Conservation (phyloP, 2,888 invertebrate species). For the Oscheius sp. region DNA sequence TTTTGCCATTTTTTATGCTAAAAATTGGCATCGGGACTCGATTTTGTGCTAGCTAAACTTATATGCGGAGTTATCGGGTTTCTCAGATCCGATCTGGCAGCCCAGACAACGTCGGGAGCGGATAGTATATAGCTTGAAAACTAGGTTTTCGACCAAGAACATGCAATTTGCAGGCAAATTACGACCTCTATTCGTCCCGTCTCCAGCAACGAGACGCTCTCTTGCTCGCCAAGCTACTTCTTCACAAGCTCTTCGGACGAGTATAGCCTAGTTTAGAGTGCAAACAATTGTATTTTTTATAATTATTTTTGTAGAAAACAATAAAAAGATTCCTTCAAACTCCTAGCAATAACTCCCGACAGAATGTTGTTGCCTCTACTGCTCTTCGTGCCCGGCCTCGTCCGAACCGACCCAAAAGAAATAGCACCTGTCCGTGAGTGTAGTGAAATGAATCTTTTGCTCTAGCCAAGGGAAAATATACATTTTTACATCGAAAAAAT, state of each 20-base stretch:
- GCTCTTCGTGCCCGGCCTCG: background rate
- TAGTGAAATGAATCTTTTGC: too few relatives aligned
- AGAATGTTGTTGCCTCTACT: background rate
- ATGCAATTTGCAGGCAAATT: constrained; percentile 40
- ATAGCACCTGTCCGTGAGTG: too few relatives aligned
- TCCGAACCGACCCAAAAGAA: background rate
- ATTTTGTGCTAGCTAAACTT: too few relatives aligned
- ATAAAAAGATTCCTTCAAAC: background rate
- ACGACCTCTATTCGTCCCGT: constrained; percentile 53
- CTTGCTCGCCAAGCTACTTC: constrained; percentile 38
- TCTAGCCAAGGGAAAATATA: too few relatives aligned
- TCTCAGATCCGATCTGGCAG: too few relatives aligned
- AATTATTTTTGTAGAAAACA: background rate
- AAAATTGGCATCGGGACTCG: too few relatives aligned
- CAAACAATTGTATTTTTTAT: background rate
- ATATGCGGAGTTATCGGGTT: too few relatives aligned
- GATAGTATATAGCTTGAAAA: too few relatives aligned
- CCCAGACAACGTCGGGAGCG: too few relatives aligned
- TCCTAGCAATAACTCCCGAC: background rate
- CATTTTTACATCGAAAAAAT: background rate
- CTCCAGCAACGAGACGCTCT: constrained; percentile 55
- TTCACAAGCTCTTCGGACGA: constrained; percentile 24
- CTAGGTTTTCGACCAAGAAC: background rate
- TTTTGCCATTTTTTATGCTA: background rate
- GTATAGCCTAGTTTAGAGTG: constrained; percentile 3